Base-by-base conservation (phyloP, 2,797 vertebrate genomes). In the Acrossocheilus wenchowensis region DNA sequence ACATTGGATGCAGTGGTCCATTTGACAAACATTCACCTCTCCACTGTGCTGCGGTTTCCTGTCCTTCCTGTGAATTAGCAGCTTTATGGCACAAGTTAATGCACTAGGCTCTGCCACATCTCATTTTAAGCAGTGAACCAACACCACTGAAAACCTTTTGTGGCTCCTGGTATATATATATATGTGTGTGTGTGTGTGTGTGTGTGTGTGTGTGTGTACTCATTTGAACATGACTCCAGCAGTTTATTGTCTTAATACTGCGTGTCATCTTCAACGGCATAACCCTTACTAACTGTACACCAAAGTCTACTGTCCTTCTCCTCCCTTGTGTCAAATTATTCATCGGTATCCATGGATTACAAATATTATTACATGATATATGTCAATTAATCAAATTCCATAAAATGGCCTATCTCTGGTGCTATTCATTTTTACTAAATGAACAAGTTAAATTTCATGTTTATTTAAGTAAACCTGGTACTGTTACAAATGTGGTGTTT, bases 21-120 rank as follows among this genome's bases (percentile, higher is more conserved):
- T 82, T 30, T 30, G 19, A 82, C 60, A 74, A 78, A 39, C 36
- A 69, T 57, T 78, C 48, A 77, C 48, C 6, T 57, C 78, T 30
- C 54, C 48, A 78, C 23, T 69, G 43, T 41, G 45, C 45, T 43
- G 48, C 21, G 23, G 62, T 71, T 78, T 75, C 54, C 19, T 11
- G 17, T 74, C 6, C 69, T 77, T 84, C 6, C 14, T 19, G 45
- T 34, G 48, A 54, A 60, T 75, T 66, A 52, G 34, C 34, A 79
- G 48, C 48, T 79, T 71, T 36, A 30, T 60, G 50, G 74, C 21
- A 57, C 0, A 57, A 34, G 34, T 54, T 57, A 68, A 78, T 57
- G 64, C 36, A 85, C 36, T 30, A 43, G 60, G 48, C 64, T 34
- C 15, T 7, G 5, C 54, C 54, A 50, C 57, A n/a, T 75, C 57